A percentile compares a stretch with the other conserved stretches of the same genome.
phyloP scores from a whole-genome alignment of 1,140 invertebrate genomes.

The Caenorhabditis latens region DNA sequence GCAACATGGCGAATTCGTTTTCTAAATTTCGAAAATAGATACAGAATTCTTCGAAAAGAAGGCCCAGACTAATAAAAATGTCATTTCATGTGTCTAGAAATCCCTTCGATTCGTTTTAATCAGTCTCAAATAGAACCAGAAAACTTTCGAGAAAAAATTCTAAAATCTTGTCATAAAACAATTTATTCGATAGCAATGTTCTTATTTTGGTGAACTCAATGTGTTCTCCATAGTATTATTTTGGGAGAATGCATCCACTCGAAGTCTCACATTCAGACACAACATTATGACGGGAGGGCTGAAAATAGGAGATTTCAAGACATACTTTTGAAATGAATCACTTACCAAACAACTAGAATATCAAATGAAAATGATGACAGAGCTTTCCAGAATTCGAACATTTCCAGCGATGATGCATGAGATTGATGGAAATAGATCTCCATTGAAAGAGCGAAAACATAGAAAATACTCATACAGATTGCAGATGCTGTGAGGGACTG shows the following conservation, averaged over 20 bases:
- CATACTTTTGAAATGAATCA: background rate
- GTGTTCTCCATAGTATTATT: background rate
- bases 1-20: no score
- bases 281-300: constrained; percentile 11
- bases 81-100: no score
- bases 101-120: no score
- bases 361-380: background rate
- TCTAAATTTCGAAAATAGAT: no score
- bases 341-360: background rate
- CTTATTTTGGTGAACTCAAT: background rate
- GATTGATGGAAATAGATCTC: background rate
- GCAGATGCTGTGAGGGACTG: constrained; percentile 12
- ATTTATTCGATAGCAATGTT: background rate
- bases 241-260: background rate
- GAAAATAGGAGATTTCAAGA: background rate
- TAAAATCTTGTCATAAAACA: no score
- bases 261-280: constrained; percentile 12
- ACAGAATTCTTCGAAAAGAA: no score
- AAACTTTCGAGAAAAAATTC: no score
- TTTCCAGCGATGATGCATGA: background rate
- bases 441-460: constrained; percentile 9
- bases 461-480: background rate
- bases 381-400: constrained; percentile 4
- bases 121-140: no score
- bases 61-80: no score